Conservation (phyloP, 2,797 vertebrate species). For the Fundulus diaphanus region DNA sequence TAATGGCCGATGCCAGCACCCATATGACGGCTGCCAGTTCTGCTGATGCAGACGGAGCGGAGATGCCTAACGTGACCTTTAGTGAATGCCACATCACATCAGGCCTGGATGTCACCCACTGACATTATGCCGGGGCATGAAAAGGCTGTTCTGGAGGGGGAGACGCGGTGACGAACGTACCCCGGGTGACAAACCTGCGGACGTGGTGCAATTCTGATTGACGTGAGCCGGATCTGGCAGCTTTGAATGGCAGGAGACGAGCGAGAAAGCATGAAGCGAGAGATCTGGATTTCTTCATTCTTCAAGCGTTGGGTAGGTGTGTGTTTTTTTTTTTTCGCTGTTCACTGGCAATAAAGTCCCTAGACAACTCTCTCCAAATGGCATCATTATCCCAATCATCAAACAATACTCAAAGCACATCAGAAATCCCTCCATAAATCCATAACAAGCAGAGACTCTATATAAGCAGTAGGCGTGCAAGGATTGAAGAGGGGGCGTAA, state of each 20-base stretch:
- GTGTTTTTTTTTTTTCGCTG: conserved; percentile 43
- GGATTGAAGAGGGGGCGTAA: conserved; percentile 57
- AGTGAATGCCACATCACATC: conserved; percentile 98
- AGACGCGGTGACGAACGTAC: conserved; percentile 75
- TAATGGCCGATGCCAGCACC: conserved; percentile 81
- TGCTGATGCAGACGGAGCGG: conserved; percentile 76
- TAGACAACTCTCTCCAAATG: conserved; percentile 70
- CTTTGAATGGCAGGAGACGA: conserved; percentile 68
- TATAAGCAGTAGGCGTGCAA: conserved; percentile 73
- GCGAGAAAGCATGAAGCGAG: conserved; percentile 18
- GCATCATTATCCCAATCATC: conserved; percentile 79
- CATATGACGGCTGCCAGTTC: conserved; percentile 84
- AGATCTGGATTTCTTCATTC: conserved; percentile 17
- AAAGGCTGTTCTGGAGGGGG: conserved; percentile 88
- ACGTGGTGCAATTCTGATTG: conserved; percentile 77
- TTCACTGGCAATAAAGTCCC: conserved; percentile 62
- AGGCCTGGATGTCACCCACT: conserved; percentile 94
- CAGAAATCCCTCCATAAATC: conserved; percentile 78
- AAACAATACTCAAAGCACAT: conserved; percentile 79
- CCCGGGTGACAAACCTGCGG: conserved; percentile 74
- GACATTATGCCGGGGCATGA: conserved; percentile 93
- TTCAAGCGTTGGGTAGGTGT: conserved; percentile 27
- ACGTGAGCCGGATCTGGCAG: conserved; percentile 56
- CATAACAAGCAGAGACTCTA: conserved; percentile 77
- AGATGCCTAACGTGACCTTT: conserved; percentile 96